Evolutionary conservation across 1,140 invertebrate genomes (phyloP).

Genomic region (Musca domestica): DNA sequence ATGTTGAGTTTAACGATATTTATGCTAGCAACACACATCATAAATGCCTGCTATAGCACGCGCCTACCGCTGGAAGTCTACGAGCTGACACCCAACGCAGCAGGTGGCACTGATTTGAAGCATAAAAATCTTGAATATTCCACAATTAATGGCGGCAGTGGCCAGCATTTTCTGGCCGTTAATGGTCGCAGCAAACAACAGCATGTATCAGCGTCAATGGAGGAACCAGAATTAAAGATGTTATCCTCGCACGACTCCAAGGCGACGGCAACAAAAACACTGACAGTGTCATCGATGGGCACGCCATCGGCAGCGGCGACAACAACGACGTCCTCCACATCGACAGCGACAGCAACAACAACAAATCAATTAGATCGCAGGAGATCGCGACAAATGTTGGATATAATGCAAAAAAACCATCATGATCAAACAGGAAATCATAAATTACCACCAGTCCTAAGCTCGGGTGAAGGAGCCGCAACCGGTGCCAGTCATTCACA

Average conservation of each 20-base stretch:
- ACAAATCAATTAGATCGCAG: constrained; percentile 24
- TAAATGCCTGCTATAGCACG: constrained; percentile 35
- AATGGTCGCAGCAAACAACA: background rate
- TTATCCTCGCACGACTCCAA: constrained; percentile 31
- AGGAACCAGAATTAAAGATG: background rate
- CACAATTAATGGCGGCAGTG: constrained; percentile 36
- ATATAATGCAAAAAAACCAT: constrained; percentile 26
- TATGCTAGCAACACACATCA: constrained; percentile 25
- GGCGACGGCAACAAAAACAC: constrained; percentile 25
- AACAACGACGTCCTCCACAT: constrained; percentile 17
- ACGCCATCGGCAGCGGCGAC: constrained; percentile 22
- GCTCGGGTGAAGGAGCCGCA: constrained; percentile 31
- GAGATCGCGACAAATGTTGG: constrained; percentile 27
- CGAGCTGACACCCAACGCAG: constrained; percentile 40
- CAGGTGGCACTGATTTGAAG: constrained; percentile 24
- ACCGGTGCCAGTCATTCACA: constrained; percentile 30
- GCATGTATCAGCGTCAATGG: background rate
- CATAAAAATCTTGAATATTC: constrained; percentile 47
- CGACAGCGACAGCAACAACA: constrained; percentile 21
- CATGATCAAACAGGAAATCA: constrained; percentile 18
- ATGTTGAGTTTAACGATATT: constrained; percentile 26
- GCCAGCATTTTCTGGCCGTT: background rate
- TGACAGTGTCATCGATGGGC: constrained; percentile 14
- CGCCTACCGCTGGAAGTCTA: constrained; percentile 50
- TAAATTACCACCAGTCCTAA: constrained; percentile 12